Percentiles rank a stretch among this genome's conserved stretches.
phyloP scores from a whole-genome alignment of 2,888 invertebrate species.

The Drosophila incognita region DNA sequence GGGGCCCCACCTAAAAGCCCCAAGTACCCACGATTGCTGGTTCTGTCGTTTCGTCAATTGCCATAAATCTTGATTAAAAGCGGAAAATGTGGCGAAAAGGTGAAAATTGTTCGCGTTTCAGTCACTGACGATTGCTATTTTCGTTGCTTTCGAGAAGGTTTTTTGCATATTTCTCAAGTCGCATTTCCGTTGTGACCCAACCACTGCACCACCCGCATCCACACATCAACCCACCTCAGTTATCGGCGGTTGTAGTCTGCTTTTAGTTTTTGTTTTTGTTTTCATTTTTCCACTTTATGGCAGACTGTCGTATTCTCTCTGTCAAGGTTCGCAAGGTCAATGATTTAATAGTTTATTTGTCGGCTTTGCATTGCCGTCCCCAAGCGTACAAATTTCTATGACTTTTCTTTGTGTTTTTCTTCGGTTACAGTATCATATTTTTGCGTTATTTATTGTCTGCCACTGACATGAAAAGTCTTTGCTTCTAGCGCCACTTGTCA shows the following conservation, averaged over 20 bases:
- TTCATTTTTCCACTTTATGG: background rate
- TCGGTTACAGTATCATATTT: constrained; percentile 26
- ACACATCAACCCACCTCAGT: constrained; percentile 20
- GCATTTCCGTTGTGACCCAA: constrained; percentile 48
- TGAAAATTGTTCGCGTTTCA: constrained; percentile 69
- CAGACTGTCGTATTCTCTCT: constrained; percentile 32
- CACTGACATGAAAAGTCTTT: constrained; percentile 61
- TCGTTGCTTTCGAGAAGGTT: constrained; percentile 45
- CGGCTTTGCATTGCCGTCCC: constrained; percentile 38
- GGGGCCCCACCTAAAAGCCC: constrained; percentile 17
- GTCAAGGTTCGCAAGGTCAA: constrained; percentile 80
- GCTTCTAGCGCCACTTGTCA: constrained; percentile 50
- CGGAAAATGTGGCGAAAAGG: constrained; percentile 72
- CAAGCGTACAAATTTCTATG: constrained; percentile 29
- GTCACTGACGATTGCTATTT: constrained; percentile 45
- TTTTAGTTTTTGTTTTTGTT: background rate
- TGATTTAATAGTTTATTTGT: constrained; percentile 72
- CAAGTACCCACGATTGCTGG: constrained; percentile 15
- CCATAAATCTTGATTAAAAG: constrained; percentile 78
- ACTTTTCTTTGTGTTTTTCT: constrained; percentile 43
- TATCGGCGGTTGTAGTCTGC: constrained; percentile 38
- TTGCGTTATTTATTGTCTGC: constrained; percentile 52
- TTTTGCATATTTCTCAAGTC: constrained; percentile 69
- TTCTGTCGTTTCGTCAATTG: constrained; percentile 67
- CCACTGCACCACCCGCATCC: constrained; percentile 3